Evolutionary conservation across 2,113 vertebrate species (phyloP).

Genomic region (Toxotes chatareus): DNA sequence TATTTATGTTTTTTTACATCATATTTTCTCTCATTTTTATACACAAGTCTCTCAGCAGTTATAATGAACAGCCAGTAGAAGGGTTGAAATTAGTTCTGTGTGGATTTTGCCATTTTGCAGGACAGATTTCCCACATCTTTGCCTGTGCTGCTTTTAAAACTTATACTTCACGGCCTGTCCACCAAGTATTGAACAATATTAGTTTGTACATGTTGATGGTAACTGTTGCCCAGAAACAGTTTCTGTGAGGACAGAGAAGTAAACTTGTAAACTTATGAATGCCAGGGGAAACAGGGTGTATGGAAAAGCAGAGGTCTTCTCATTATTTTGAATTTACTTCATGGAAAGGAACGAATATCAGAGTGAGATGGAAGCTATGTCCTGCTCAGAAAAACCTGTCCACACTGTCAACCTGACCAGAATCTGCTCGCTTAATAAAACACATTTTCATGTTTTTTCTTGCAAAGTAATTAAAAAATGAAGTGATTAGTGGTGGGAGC

Average conservation of each 20-base stretch:
- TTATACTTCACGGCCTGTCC: too few species aligned
- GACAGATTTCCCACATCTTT: too few species aligned
- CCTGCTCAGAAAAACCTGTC: not conserved
- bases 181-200: too few species aligned
- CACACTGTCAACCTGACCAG: not conserved
- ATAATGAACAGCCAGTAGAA: not conserved
- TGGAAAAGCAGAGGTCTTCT: not conserved
- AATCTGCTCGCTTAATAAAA: not conserved
- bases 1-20: not conserved
- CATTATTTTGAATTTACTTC: not conserved
- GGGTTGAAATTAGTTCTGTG: not conserved
- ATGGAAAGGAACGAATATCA: not conserved
- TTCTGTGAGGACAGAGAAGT: not conserved
- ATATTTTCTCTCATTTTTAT: not conserved
- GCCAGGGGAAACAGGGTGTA: not conserved
- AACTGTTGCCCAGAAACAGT: slow-evolving; percentile 22
- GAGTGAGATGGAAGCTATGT: not conserved
- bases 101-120: not conserved
- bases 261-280: slow-evolving; percentile 24
- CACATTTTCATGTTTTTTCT: not conserved
- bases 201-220: slow-evolving; percentile 30
- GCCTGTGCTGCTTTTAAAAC: too few species aligned
- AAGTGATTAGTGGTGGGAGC: not conserved
- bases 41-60: not conserved
- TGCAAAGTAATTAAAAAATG: not conserved